These are phyloP conservation scores for Neosilurus mollespiculum DNA, from an alignment of 2,797 vertebrate species.

Conservation along the genomic window DNA sequence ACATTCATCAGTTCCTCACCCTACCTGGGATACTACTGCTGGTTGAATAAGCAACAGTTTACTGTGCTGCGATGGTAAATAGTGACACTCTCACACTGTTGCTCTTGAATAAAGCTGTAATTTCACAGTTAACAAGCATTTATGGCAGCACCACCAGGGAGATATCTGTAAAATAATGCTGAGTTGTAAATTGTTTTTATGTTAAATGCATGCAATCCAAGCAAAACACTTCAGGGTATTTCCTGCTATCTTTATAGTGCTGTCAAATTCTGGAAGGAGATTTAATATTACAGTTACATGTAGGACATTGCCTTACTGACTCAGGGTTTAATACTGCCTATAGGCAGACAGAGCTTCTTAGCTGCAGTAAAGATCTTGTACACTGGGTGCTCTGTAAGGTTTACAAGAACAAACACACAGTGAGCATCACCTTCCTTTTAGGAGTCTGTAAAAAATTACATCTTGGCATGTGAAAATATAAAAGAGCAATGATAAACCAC, in stretches of 20 bases:
- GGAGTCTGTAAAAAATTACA: neutral
- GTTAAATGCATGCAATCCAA: slow-evolving; percentile 13
- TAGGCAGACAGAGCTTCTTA: neutral
- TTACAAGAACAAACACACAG: slow-evolving; percentile 3
- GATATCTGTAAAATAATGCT: neutral
- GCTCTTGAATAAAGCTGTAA: slow-evolving; percentile 9
- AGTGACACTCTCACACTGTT: neutral
- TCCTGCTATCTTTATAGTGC: slow-evolving; percentile 23
- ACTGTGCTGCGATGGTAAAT: neutral
- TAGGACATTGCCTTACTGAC: slow-evolving; percentile 35
- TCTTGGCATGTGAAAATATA: neutral
- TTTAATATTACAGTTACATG: slow-evolving; percentile 41
- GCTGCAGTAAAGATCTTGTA: neutral
- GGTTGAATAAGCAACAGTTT: slow-evolving; percentile 14
- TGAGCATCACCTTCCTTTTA: slow-evolving; percentile 5
- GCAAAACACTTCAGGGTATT: slow-evolving; percentile 28
- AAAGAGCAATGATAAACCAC: neutral
- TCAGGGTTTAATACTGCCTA: slow-evolving; percentile 41
- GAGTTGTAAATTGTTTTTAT: neutral
- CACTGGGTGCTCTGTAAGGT: neutral
- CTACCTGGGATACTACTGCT: neutral
- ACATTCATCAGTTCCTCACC: slow-evolving; percentile 34
- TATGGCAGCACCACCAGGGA: slow-evolving; percentile 15
- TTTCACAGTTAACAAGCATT: slow-evolving; percentile 24
- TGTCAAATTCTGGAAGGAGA: slow-evolving; percentile 28